Percentiles rank a stretch among this genome's conserved stretches.
Conservation (phyloP, 2,888 invertebrate genomes). For the Agrotis exclamationis region DNA sequence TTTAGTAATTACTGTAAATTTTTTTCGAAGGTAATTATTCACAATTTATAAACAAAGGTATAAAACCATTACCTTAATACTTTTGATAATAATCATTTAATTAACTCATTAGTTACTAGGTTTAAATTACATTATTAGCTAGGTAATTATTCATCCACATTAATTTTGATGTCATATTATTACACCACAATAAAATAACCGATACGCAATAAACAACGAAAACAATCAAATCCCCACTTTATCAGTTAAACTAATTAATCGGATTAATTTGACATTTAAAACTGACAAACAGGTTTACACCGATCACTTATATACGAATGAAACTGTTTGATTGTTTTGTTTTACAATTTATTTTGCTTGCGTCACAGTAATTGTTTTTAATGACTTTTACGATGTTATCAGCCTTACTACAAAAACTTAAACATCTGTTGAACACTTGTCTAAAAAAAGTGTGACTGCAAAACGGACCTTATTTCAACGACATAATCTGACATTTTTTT, state of each 20-base stretch:
- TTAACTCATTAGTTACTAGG: background rate
- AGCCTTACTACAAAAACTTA: no score
- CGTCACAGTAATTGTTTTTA: slow-evolving; percentile 21
- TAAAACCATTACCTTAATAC: no score
- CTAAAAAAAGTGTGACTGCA: no score
- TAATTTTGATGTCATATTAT: background rate
- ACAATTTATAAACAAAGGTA: no score
- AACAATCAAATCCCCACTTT: slow-evolving; percentile 42
- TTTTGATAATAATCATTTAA: background rate
- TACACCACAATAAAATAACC: slow-evolving; percentile 9
- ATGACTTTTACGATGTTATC: slow-evolving; percentile 10
- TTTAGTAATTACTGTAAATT: no score
- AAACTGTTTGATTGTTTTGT: slow-evolving; percentile 28
- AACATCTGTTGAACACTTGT: no score
- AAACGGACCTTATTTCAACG: no score
- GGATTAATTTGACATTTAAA: slow-evolving; percentile 55
- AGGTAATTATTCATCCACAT: background rate
- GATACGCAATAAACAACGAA: slow-evolving; percentile 25
- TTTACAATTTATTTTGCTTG: slow-evolving; percentile 41
- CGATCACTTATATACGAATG: slow-evolving; percentile 33
- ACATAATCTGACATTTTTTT: no score
- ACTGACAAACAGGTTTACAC: slow-evolving; percentile 48
- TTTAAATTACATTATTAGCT: no score
- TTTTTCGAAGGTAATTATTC: no score
- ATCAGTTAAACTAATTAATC: slow-evolving; percentile 50